These are phyloP conservation scores for Venturia canescens DNA, from an alignment of 1,140 invertebrate genomes.

Conservation along the genomic window DNA sequence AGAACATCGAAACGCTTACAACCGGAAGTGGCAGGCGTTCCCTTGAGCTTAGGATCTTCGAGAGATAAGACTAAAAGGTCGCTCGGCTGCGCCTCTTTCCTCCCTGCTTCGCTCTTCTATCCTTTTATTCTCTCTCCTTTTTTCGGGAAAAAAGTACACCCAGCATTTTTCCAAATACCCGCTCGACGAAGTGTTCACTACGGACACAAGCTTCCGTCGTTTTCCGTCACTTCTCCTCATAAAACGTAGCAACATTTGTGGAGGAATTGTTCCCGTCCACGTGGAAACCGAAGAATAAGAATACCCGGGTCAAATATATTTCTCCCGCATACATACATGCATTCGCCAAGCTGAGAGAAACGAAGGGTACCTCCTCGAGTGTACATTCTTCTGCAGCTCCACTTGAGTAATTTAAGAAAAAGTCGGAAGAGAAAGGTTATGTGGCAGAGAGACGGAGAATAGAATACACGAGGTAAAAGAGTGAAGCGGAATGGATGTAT, in stretches of 20 bases:
- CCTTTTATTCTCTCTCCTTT: background rate
- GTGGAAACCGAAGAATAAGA: background rate
- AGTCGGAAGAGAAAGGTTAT: background rate
- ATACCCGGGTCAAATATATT: background rate
- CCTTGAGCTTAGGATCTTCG: background rate
- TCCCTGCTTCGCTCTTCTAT: background rate
- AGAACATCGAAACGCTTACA: background rate
- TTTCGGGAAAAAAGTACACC: background rate
- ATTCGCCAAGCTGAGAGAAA: background rate
- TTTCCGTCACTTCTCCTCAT: slow-evolving; percentile 37
- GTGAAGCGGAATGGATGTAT: background rate
- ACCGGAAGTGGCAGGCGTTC: background rate
- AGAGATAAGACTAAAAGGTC: background rate
- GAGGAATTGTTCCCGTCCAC: background rate
- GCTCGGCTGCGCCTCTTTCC: background rate
- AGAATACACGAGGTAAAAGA: background rate
- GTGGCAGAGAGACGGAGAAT: background rate
- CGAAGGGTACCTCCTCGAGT: background rate
- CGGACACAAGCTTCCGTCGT: slow-evolving; percentile 17
- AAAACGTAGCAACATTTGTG: slow-evolving; percentile 31
- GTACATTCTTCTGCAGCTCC: background rate
- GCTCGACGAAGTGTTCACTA: slow-evolving; percentile 16
- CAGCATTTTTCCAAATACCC: slow-evolving; percentile 1
- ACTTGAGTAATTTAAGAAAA: slow-evolving; percentile 3
- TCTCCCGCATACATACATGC: background rate